These are phyloP conservation scores for Tragelaphus eurycerus DNA, from an alignment of 2,797 vertebrate species.

Conservation along the genomic window DNA sequence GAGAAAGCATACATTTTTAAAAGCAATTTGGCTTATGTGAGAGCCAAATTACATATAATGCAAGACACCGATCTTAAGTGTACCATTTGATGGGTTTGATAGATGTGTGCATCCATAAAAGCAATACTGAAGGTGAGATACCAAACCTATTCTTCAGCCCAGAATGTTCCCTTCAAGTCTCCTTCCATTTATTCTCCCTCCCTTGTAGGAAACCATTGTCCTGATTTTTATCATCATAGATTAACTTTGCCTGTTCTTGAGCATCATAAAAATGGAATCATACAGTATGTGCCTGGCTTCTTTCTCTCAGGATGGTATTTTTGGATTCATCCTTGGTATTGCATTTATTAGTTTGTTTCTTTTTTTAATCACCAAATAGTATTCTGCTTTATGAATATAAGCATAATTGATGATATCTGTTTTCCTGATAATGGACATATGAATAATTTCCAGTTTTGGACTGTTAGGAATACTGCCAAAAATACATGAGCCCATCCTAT, in stretches of 20 bases:
- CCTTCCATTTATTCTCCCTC: background rate
- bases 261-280: conserved; percentile 7
- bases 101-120: background rate
- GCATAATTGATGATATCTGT: background rate
- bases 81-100: conserved; percentile 1
- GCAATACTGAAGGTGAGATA: background rate
- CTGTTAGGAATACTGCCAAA: background rate
- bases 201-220: background rate
- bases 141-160: background rate
- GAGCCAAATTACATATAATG: background rate
- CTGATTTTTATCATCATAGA: background rate
- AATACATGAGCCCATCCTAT: background rate
- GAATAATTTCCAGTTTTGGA: conserved; percentile 12
- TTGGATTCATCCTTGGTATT: background rate
- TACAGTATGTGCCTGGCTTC: background rate
- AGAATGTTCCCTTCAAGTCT: background rate
- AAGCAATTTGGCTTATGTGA: background rate
- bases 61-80: background rate
- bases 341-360: background rate
- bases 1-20: background rate
- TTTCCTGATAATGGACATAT: background rate
- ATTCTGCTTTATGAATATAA: background rate
- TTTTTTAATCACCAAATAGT: background rate
- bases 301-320: background rate
- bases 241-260: background rate